These are phyloP conservation scores for Pilophorus perplexus DNA, from an alignment of 2,888 invertebrate species.

Conservation along the genomic window DNA sequence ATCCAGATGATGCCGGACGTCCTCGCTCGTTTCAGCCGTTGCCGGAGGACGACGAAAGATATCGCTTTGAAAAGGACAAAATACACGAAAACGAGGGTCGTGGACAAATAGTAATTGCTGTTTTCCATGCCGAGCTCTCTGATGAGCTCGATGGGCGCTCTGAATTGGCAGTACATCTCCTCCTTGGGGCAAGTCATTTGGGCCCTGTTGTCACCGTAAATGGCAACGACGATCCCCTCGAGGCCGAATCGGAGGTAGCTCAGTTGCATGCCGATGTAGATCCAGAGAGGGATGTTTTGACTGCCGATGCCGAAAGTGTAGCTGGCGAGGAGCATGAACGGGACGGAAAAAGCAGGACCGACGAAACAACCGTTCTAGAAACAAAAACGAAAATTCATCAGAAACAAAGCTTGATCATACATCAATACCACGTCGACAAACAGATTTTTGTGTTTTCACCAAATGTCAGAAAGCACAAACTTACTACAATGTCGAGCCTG, in stretches of 20 bases:
- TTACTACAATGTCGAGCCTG: conserved; percentile 71
- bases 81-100: conserved; percentile 62
- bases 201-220: conserved; percentile 83
- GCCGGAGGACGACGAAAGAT: conserved; percentile 68
- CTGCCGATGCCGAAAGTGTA: conserved; percentile 81
- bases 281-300: conserved; percentile 67
- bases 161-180: conserved; percentile 58
- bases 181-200: conserved; percentile 70
- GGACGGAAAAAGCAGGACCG: conserved; percentile 82
- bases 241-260: conserved; percentile 91
- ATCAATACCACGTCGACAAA: no score
- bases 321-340: conserved; percentile 81
- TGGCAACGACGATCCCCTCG: conserved; percentile 84
- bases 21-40: conserved; percentile 67
- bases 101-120: conserved; percentile 65
- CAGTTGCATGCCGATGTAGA: conserved; percentile 74
- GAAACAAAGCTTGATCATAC: no score
- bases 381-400: background rate
- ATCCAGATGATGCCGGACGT: conserved; percentile 69
- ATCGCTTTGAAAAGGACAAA: conserved; percentile 62
- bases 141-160: conserved; percentile 47
- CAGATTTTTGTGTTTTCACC: no score
- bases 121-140: conserved; percentile 60
- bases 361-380: conserved; percentile 81
- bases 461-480: no score